phyloP scores from a whole-genome alignment of 2,113 vertebrate genomes.

The Pogonocichla stellata region DNA sequence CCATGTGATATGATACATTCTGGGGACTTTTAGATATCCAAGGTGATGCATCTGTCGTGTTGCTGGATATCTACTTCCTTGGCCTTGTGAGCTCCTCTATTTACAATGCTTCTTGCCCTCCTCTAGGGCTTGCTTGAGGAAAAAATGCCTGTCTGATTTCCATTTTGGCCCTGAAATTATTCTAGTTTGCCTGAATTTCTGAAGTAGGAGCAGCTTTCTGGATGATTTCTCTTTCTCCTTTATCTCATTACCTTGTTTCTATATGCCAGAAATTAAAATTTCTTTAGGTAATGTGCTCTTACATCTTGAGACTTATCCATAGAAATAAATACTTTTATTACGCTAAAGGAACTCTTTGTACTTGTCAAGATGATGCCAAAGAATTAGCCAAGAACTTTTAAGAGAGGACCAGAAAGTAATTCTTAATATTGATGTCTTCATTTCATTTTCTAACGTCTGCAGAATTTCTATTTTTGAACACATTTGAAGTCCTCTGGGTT shows the following conservation, averaged over 20 bases:
- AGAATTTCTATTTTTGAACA: background rate
- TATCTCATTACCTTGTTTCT: background rate
- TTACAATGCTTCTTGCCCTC: background rate
- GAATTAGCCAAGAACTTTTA: background rate
- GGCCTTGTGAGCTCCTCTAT: background rate
- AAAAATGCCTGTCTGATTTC: background rate
- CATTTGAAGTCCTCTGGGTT: background rate
- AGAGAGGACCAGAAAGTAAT: background rate
- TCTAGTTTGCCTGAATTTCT: background rate
- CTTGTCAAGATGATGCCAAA: background rate
- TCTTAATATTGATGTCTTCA: background rate
- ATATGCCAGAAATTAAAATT: background rate
- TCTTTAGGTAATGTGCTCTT: background rate
- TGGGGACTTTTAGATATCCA: background rate
- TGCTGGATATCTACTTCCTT: background rate
- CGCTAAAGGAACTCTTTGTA: background rate
- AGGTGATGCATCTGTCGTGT: background rate
- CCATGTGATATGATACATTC: background rate
- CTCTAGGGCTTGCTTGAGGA: background rate
- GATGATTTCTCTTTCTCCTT: background rate
- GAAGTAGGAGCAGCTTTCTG: background rate
- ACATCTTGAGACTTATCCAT: background rate
- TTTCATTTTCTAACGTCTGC: background rate
- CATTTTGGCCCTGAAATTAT: background rate
- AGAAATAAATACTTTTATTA: background rate